These are phyloP conservation scores for Delia radicum DNA, from an alignment of 1,140 invertebrate genomes.

Conservation along the genomic window DNA sequence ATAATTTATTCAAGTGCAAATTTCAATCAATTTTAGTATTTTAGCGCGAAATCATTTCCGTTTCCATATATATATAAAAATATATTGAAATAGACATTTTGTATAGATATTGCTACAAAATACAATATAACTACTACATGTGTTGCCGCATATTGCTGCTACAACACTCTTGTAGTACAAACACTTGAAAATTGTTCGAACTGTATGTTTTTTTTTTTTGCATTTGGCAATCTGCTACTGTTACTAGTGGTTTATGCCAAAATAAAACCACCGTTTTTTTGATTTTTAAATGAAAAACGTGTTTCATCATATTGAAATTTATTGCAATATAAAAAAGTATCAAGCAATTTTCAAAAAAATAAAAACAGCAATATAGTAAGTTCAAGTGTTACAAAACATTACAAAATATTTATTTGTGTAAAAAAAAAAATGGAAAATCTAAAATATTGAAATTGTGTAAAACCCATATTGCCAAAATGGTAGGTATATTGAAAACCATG, in stretches of 20 bases:
- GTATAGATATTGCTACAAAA: too few relatives aligned
- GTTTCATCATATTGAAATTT: constrained; percentile 5
- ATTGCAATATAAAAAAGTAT: neutral
- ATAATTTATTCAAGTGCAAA: constrained; percentile 27
- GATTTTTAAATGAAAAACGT: neutral
- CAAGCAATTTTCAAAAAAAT: neutral
- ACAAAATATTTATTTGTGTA: too few relatives aligned
- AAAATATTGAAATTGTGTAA: too few relatives aligned
- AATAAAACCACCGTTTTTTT: neutral
- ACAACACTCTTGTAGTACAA: too few relatives aligned
- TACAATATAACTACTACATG: neutral
- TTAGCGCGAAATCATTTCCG: neutral
- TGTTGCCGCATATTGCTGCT: neutral
- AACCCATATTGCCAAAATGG: too few relatives aligned
- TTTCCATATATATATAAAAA: neutral
- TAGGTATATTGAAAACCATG: neutral
- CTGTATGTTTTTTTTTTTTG: neutral
- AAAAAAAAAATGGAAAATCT: too few relatives aligned
- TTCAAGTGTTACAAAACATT: too few relatives aligned
- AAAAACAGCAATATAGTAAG: neutral
- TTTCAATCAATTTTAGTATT: constrained; percentile 26
- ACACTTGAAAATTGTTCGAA: neutral
- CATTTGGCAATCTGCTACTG: neutral
- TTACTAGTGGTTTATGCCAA: neutral
- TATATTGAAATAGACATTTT: too few relatives aligned